phyloP scores from a whole-genome alignment of 2,888 invertebrate genomes.

The Tuta absoluta region DNA sequence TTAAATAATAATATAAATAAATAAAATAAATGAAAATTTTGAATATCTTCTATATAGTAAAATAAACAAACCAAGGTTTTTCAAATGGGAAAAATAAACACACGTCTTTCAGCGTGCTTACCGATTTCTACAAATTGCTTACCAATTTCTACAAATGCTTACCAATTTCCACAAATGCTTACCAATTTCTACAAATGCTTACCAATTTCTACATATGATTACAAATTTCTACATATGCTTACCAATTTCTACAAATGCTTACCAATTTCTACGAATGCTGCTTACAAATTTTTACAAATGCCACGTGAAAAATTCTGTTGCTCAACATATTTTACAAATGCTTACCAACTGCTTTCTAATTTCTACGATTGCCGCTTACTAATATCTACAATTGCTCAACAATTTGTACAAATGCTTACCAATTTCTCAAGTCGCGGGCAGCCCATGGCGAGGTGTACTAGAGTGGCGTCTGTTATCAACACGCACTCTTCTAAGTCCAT shows the following conservation, averaged over 20 bases:
- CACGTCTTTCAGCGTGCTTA: too few species aligned
- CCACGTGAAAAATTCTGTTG: too few species aligned
- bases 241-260: slow-evolving; percentile 50
- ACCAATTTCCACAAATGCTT: too few species aligned
- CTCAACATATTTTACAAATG: too few species aligned
- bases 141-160: too few species aligned
- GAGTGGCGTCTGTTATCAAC: slow-evolving; percentile 96
- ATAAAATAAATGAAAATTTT: too few species aligned
- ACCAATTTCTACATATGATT: slow-evolving; percentile 92
- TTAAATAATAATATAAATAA: neutral
- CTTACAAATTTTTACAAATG: too few species aligned
- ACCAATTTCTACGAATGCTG: slow-evolving; percentile 98
- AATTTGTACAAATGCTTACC: slow-evolving; percentile 81
- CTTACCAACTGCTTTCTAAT: too few species aligned
- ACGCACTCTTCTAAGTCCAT: slow-evolving; percentile 99
- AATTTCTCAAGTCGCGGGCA: slow-evolving; percentile 97
- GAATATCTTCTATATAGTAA: too few species aligned
- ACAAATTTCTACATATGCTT: neutral
- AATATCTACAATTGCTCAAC: neutral
- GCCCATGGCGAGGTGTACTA: slow-evolving; percentile 96
- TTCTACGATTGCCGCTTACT: neutral
- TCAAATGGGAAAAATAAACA: too few species aligned
- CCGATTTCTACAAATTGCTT: too few species aligned
- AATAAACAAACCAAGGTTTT: too few species aligned
- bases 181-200: slow-evolving; percentile 47